Percentiles rank a stretch among this genome's conserved stretches.
These are phyloP conservation scores for Ormyrus pomaceus DNA, from an alignment of 2,888 invertebrate genomes.

Conservation along the genomic window DNA sequence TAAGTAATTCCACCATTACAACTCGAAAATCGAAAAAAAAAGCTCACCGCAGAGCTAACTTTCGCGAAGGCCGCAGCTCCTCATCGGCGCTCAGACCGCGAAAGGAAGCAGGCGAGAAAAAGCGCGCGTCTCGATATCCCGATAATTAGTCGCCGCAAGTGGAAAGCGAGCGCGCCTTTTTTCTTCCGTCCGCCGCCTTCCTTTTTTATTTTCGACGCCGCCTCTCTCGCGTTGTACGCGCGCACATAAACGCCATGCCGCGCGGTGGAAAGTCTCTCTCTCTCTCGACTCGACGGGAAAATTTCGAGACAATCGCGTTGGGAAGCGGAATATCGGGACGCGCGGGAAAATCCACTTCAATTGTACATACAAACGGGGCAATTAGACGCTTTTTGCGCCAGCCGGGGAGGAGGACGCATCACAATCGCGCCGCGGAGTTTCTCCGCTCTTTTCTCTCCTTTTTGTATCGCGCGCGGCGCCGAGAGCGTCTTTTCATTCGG, in stretches of 20 bases:
- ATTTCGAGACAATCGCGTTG: background rate
- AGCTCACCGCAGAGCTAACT: constrained; percentile 6
- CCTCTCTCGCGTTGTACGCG: background rate
- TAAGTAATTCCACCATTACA: too few species aligned
- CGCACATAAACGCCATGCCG: background rate
- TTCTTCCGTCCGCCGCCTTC: background rate
- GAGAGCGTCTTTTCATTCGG: background rate
- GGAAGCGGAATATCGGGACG: constrained; percentile 50
- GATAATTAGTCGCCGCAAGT: constrained; percentile 38
- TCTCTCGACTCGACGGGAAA: too few species aligned
- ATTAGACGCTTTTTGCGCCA: constrained; percentile 25
- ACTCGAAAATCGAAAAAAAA: background rate
- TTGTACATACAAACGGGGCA: constrained; percentile 29
- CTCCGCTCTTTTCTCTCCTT: constrained; percentile 38
- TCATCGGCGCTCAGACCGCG: background rate
- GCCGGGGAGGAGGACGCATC: background rate
- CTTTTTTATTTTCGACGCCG: background rate
- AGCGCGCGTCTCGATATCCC: constrained; percentile 16
- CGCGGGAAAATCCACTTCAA: constrained; percentile 8
- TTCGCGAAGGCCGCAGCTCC: background rate
- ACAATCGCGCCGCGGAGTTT: constrained; percentile 21
- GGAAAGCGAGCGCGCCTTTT: constrained; percentile 36
- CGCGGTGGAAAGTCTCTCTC: too few species aligned
- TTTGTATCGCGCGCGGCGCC: background rate
- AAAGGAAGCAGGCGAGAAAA: constrained; percentile 1